Base-by-base conservation (phyloP, 2,797 vertebrate genomes). In the Sebastes vulpes region DNA sequence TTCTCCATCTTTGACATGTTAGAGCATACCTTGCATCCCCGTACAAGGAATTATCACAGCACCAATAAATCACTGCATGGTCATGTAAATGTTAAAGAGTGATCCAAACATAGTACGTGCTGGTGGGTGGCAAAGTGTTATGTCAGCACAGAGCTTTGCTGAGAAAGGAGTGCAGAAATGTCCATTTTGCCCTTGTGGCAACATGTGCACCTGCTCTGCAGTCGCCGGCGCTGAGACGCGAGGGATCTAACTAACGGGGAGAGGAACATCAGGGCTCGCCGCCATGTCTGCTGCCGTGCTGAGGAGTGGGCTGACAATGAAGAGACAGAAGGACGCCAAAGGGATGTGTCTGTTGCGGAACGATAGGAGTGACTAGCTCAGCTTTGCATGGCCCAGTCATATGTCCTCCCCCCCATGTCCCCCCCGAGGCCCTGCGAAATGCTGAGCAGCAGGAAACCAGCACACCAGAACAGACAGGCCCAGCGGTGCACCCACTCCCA, bases 401-500 rank as follows among this genome's bases (percentile, higher is more conserved):
- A 85, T 84, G 81, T 83, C 82, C 82, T 87, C 81, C 68, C 72
- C 63, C 26, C 52, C 52, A 2, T 6, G 5, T 65, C 78, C 83
- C 89, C 90, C 91, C 88, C 0, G 82, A 94, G 91, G 89, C 84
- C 88, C 75, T 31, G 77, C 25, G 71, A 92, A 95, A 85, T 90
- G 91, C 94, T 94, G 94, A 95, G 91, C 92, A 90, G 91, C 92
- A 90, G 93, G 90, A 95, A 94, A 87, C 75, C 90, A 90, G 82
- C 85, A 58, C 85, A 91, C 79, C 90, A 92, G 93, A 94, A 93
- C 90, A 92, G 92, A 87, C 87, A 90, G 85, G 82, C 92, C 87
- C 87, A 89, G 86, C 29, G 81, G 93, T 89, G 81, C 86, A 71
- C 69, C 84, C 83, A 57, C 79, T 77, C 71, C 42, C 75, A 77